Evolutionary conservation across 2,113 vertebrate genomes (phyloP).

Genomic region (Oryzias woworae): DNA sequence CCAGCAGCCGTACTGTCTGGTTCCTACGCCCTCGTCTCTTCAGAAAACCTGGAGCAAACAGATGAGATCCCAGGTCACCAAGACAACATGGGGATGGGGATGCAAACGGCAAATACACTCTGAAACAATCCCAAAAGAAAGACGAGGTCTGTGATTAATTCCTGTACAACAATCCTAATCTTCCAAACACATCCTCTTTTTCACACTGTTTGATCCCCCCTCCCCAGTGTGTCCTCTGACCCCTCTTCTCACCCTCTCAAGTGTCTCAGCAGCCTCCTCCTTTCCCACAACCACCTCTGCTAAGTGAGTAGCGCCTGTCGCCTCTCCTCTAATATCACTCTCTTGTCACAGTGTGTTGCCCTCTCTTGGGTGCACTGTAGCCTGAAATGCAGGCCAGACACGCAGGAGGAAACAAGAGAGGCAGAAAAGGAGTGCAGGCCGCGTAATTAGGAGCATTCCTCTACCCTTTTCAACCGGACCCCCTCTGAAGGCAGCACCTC

Average conservation of each 20-base stretch:
- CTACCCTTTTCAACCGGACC: conserved; percentile 74
- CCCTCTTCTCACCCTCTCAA: conserved; percentile 57
- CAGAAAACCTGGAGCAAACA: conserved; percentile 62
- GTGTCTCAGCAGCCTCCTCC: conserved; percentile 41
- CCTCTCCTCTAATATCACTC: conserved; percentile 73
- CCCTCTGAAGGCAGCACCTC: conserved; percentile 53
- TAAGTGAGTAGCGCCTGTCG: conserved; percentile 59
- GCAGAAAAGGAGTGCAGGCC: conserved; percentile 69
- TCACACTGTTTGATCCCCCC: conserved; percentile 66
- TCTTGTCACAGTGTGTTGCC: conserved; percentile 69
- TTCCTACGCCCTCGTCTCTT: conserved; percentile 41
- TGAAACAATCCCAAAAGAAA: background rate
- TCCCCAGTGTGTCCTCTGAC: conserved; percentile 43
- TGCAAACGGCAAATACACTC: conserved; percentile 12
- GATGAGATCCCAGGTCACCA: conserved; percentile 4
- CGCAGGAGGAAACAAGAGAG: conserved; percentile 49
- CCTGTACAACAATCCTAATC: conserved; percentile 50
- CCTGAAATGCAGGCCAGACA: conserved; percentile 68
- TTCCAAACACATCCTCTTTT: conserved; percentile 67
- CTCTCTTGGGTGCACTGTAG: conserved; percentile 73
- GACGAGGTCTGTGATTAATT: conserved; percentile 26
- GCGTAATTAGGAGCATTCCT: conserved; percentile 84
- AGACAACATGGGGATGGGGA: background rate
- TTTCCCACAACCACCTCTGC: conserved; percentile 42
- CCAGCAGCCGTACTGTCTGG: conserved; percentile 58